These are phyloP conservation scores for Axis porcinus DNA, from an alignment of 2,113 vertebrate genomes.

Conservation along the genomic window DNA sequence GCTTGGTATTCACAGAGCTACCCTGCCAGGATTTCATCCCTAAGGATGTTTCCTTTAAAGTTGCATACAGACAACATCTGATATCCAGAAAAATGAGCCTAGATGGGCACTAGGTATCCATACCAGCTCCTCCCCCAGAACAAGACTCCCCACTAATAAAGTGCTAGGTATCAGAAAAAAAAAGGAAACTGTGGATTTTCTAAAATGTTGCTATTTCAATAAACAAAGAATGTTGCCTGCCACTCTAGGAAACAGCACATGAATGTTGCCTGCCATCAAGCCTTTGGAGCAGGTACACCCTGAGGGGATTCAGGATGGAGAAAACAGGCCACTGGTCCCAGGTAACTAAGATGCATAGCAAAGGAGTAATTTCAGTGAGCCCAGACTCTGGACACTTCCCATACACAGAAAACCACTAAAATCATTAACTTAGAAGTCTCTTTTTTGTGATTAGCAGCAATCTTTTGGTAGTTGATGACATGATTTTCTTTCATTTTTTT, in stretches of 20 bases:
- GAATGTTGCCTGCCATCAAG: neutral
- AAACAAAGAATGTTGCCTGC: neutral
- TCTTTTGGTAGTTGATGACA: neutral
- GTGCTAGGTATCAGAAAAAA: neutral
- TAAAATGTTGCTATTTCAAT: neutral
- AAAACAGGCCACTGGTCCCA: neutral
- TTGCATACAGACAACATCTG: conserved; percentile 54
- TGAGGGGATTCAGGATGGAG: neutral
- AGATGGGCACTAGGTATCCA: neutral
- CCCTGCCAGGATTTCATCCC: conserved; percentile 57
- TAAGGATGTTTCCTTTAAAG: conserved; percentile 76
- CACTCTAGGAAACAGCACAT: neutral
- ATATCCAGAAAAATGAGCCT: conserved; percentile 65
- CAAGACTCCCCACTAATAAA: neutral
- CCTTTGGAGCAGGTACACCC: neutral
- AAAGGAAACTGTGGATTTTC: neutral
- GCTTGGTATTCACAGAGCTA: conserved; percentile 20
- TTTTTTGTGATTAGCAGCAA: neutral
- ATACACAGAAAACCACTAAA: neutral
- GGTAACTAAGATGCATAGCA: neutral
- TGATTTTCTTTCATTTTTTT: neutral
- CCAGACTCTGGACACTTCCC: neutral
- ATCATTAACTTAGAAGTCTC: neutral
- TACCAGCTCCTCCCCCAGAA: neutral
- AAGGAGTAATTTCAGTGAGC: neutral